Percentiles rank a stretch among this genome's conserved stretches.
phyloP scores from a whole-genome alignment of 1,140 invertebrate genomes.

The Trichoplusia ni region DNA sequence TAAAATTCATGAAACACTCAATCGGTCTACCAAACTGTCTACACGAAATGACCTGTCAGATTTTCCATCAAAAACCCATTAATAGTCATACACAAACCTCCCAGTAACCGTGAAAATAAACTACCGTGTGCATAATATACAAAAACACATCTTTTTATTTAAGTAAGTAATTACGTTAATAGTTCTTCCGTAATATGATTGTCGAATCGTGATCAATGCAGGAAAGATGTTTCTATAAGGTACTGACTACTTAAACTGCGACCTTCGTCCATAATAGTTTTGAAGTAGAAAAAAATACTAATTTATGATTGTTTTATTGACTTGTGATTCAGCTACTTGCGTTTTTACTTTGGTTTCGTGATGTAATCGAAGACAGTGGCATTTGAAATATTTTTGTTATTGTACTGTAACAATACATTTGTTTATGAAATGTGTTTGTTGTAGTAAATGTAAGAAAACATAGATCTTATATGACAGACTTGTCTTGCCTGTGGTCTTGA shows the following conservation, averaged over 20 bases:
- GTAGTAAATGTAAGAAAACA: too few relatives aligned
- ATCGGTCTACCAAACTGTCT: too few relatives aligned
- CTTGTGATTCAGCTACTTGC: too few relatives aligned
- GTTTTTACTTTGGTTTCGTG: not conserved
- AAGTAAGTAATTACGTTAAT: conserved; percentile 3
- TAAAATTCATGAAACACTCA: too few relatives aligned
- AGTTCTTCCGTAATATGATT: not conserved
- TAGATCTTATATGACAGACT: too few relatives aligned
- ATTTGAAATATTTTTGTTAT: too few relatives aligned
- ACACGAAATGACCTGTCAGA: too few relatives aligned
- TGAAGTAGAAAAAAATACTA: not conserved
- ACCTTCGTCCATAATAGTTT: not conserved
- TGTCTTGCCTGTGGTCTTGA: too few relatives aligned
- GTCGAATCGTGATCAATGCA: not conserved
- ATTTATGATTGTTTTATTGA: not conserved
- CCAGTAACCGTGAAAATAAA: not conserved
- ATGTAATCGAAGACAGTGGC: too few relatives aligned
- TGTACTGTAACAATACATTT: too few relatives aligned
- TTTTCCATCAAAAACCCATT: not conserved
- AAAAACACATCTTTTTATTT: conserved; percentile 3
- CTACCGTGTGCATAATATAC: not conserved
- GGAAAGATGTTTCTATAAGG: not conserved
- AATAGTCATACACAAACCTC: not conserved
- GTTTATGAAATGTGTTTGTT: too few relatives aligned
- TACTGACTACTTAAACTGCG: not conserved